Conservation (phyloP, 2,888 invertebrate species). For the Danaus chrysippus region DNA sequence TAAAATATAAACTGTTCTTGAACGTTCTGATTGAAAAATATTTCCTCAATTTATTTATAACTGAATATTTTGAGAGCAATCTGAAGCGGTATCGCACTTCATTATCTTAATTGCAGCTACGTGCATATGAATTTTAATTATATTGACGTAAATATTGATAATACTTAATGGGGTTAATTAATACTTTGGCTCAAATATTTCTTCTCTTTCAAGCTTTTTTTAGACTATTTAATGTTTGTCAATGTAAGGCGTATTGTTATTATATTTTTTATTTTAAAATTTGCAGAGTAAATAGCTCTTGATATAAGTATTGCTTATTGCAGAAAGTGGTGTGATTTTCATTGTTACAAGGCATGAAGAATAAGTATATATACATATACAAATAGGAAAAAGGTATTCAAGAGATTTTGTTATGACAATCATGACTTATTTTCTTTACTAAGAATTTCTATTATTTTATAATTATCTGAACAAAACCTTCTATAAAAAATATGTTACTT, state of each 20-base stretch:
- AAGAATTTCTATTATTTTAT: too few relatives aligned
- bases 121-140: background rate
- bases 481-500: too few relatives aligned
- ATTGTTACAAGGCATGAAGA: too few relatives aligned
- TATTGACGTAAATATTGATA: conserved; percentile 3
- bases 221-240: background rate
- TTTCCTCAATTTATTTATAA: background rate
- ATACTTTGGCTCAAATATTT: background rate
- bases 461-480: too few relatives aligned
- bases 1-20: background rate
- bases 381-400: too few relatives aligned
- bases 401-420: too few relatives aligned
- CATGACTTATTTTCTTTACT: too few relatives aligned
- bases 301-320: too few relatives aligned
- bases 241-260: background rate
- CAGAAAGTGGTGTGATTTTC: too few relatives aligned
- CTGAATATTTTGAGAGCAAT: background rate
- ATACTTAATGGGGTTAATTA: background rate
- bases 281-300: too few relatives aligned
- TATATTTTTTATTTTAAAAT: background rate
- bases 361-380: too few relatives aligned
- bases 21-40: background rate
- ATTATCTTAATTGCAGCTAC: conserved; percentile 2
- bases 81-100: background rate
- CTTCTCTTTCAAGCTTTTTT: background rate